Evolutionary conservation across 2,797 vertebrate genomes (phyloP).

Genomic region (Semaprochilodus insignis): DNA sequence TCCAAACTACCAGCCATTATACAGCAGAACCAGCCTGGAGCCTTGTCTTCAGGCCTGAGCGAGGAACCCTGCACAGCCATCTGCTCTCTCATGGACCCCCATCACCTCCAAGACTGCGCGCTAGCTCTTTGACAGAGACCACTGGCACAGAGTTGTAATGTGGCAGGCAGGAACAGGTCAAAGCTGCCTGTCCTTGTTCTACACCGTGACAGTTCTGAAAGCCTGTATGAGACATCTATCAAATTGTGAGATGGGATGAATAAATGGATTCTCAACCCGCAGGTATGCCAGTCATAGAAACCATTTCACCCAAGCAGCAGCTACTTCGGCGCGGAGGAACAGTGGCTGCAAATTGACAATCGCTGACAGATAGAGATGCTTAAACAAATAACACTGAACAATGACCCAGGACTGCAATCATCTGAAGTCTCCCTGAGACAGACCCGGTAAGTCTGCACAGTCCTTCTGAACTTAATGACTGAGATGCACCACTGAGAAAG

Average conservation of each 20-base stretch:
- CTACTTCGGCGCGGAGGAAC: background rate
- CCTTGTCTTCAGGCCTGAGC: background rate
- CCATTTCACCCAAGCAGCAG: conserved; percentile 9
- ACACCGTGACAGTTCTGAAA: conserved; percentile 19
- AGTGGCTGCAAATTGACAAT: background rate
- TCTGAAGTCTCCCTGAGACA: background rate
- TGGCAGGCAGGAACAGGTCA: background rate
- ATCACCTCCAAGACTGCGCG: background rate
- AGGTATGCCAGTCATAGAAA: background rate
- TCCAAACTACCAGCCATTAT: background rate
- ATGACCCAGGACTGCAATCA: background rate
- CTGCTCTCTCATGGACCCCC: background rate
- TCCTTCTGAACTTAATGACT: background rate
- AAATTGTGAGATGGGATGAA: conserved; percentile 22
- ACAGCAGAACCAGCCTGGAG: background rate
- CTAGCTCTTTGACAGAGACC: conserved; percentile 12
- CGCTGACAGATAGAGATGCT: conserved; percentile 15
- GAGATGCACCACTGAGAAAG: no score
- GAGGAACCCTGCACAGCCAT: background rate
- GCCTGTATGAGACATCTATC: conserved; percentile 13
- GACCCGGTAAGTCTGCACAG: background rate
- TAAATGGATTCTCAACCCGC: background rate
- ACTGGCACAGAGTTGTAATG: conserved; percentile 1
- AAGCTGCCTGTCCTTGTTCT: background rate
- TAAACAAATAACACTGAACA: conserved; percentile 1